Base-by-base conservation (phyloP, 2,888 invertebrate species). In the Dicyrtoma fusca region DNA sequence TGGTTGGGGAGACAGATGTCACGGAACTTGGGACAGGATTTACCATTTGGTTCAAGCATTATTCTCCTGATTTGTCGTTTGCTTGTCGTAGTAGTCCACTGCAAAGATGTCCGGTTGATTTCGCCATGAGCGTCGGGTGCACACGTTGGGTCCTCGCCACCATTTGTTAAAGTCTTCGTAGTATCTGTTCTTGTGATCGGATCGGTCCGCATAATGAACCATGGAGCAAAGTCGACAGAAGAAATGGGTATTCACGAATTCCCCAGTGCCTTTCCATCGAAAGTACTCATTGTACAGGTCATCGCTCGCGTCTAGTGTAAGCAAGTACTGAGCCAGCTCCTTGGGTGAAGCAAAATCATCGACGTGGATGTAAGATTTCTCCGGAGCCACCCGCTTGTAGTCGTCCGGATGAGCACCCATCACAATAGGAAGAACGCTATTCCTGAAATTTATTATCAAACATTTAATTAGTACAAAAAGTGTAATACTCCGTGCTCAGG, bases 381-480 rank as follows among this genome's bases (percentile, higher is more conserved):
- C 89, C 0, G 97, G 97, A 1, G 97, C 92, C 78, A 90, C 89
- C 59, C 91, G 88, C 74, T 90, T 91, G 84, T 97, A 97, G 83
- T 97, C 97, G 73, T 92, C 90, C 0, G 94, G 93, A 59, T 92
- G 89, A 0, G 94, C 97, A 0, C 97, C 97, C 96, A 97, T 96
- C 73, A 95, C 97, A 78, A 97, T 93, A 0, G 97, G 97, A 77
- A 97, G 84, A 57, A 95, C 90, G 84, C 94, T 91, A 81, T 91
- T 89, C 72, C 90, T 91, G 66, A 0, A 63, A 69, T 11, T n/a
- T n/a, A n/a, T n/a, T n/a, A n/a, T n/a, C n/a, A n/a, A n/a, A n/a
- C n/a, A n/a, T n/a, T n/a, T n/a, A n/a, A n/a, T n/a, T n/a, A n/a
- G n/a, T n/a, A n/a, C n/a, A n/a, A n/a, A n/a, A n/a, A n/a, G n/a